phyloP scores from a whole-genome alignment of 2,888 invertebrate species.

The Danaus chrysippus region DNA sequence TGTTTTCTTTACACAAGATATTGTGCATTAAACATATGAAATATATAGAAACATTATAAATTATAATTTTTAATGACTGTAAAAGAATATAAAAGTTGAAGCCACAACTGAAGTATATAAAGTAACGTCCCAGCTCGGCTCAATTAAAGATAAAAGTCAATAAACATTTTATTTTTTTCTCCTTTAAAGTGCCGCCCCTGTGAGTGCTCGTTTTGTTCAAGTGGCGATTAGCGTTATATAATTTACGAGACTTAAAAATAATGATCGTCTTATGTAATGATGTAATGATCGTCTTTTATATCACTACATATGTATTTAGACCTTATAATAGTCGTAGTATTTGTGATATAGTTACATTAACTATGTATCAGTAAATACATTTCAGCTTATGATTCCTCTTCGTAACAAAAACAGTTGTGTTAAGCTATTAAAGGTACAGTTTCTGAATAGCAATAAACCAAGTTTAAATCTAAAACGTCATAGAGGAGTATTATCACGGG shows the following conservation, averaged over 20 bases:
- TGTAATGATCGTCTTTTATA: too few species aligned
- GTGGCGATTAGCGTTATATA: constrained; percentile 21
- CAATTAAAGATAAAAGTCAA: constrained; percentile 32
- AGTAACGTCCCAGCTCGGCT: constrained; percentile 1
- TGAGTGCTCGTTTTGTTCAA: constrained; percentile 59
- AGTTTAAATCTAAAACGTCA: constrained; percentile 39
- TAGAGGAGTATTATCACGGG: constrained; percentile 59
- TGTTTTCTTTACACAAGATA: too few species aligned
- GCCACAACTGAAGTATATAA: not conserved
- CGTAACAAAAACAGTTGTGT: not conserved
- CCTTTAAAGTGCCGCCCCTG: constrained; percentile 63
- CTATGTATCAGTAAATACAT: not conserved
- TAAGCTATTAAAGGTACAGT: not conserved
- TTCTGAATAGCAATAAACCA: constrained; percentile 19
- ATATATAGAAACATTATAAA: not conserved
- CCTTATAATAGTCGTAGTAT: too few species aligned
- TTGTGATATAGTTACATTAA: too few species aligned
- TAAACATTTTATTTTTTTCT: constrained; percentile 74
- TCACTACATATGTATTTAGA: too few species aligned
- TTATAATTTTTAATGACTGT: not conserved
- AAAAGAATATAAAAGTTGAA: constrained; percentile 15
- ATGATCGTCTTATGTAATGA: not conserved
- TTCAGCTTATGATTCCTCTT: not conserved
- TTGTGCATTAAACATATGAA: too few species aligned
- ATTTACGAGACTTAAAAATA: not conserved